Conservation (phyloP, 2,113 vertebrate genomes). For the Ceratotherium simum region DNA sequence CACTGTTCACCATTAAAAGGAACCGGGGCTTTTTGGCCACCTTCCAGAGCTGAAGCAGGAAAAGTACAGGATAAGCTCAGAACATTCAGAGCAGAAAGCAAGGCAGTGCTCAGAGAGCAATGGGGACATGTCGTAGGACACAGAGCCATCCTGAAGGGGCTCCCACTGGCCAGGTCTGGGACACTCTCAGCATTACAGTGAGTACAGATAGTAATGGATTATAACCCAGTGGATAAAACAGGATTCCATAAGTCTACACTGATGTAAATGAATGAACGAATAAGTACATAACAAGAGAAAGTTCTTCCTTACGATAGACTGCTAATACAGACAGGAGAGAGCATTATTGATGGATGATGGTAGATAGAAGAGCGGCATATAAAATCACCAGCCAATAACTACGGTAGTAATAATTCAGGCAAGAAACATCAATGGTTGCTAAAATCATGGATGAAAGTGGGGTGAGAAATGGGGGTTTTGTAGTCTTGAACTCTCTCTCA, state of each 20-base stretch:
- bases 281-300: background rate
- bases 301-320: background rate
- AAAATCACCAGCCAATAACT: background rate
- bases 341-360: fast-evolving
- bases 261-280: background rate
- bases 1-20: background rate
- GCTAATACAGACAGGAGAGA: background rate
- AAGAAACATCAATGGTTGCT: background rate
- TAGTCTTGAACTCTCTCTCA: background rate
- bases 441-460: background rate
- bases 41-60: background rate
- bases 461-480: background rate
- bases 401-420: background rate
- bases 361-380: background rate
- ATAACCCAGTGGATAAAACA: too few relatives aligned
- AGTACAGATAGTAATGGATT: background rate
- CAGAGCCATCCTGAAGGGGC: background rate
- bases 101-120: too few relatives aligned
- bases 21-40: background rate
- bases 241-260: too few relatives aligned
- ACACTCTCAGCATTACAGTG: background rate
- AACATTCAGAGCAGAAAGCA: background rate
- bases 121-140: background rate
- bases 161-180: background rate
- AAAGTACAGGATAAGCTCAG: background rate